Conservation (phyloP, 2,888 invertebrate species). For the Heliconius sara region DNA sequence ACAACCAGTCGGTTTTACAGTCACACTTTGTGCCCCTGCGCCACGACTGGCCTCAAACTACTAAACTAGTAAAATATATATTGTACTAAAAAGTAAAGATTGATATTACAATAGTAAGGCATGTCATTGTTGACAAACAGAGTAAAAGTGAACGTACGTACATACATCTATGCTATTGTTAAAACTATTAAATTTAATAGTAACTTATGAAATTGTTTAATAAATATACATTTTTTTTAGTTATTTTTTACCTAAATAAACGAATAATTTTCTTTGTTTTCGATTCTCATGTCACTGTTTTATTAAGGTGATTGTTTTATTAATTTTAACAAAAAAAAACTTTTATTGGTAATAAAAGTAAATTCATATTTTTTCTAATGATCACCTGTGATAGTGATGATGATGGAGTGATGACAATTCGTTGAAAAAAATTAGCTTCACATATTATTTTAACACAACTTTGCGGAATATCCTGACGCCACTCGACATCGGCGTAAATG, state of each 20-base stretch:
- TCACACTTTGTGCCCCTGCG: too few species aligned
- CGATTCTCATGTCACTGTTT: too few species aligned
- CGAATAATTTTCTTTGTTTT: background rate
- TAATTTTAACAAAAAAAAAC: too few species aligned
- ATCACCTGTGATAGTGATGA: too few species aligned
- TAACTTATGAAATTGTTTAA: background rate
- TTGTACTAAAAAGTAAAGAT: background rate
- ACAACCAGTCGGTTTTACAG: too few species aligned
- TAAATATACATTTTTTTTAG: background rate
- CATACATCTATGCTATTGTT: background rate
- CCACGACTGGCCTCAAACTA: too few species aligned
- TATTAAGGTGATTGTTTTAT: too few species aligned
- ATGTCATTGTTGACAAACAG: background rate
- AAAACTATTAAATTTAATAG: background rate
- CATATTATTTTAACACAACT: background rate
- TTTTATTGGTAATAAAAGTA: too few species aligned
- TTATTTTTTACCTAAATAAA: background rate
- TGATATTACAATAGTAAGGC: background rate
- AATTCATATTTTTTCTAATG: too few species aligned
- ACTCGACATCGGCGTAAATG: background rate
- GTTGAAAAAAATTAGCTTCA: background rate
- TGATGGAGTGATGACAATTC: too few species aligned
- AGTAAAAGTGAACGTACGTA: background rate
- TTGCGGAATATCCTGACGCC: background rate
- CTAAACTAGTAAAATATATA: too few species aligned